These are phyloP conservation scores for Harpalus rufipes DNA, from an alignment of 2,888 invertebrate genomes.

Conservation along the genomic window DNA sequence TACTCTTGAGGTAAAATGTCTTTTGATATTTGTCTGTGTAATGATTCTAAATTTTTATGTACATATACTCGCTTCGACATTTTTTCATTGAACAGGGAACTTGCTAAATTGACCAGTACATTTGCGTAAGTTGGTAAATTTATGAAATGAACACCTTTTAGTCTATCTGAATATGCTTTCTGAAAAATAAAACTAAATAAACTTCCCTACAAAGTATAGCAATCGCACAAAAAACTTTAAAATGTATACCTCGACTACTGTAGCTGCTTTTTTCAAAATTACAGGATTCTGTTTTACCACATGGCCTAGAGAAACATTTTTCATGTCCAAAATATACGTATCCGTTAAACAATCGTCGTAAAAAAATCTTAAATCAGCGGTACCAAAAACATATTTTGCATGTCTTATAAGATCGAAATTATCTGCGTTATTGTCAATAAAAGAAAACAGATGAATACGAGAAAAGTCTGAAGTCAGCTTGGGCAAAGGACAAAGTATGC, in stretches of 20 bases:
- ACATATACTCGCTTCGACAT: constrained; percentile 41
- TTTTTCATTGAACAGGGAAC: constrained; percentile 50
- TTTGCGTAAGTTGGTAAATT: constrained; percentile 50
- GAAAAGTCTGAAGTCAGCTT: constrained; percentile 52
- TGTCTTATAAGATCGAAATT: constrained; percentile 35
- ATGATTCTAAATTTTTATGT: constrained; percentile 46
- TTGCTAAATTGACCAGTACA: constrained; percentile 50
- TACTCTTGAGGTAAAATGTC: constrained; percentile 61
- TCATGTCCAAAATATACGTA: constrained; percentile 32
- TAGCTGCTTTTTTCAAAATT: constrained; percentile 18
- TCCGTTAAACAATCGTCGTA: constrained; percentile 40
- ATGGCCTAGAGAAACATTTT: constrained; percentile 47
- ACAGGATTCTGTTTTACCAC: constrained; percentile 53
- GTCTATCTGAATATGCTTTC: constrained; percentile 60
- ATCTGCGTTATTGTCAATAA: constrained; percentile 24
- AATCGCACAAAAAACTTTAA: not conserved
- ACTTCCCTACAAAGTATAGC: too few relatives aligned
- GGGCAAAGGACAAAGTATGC: constrained; percentile 24
- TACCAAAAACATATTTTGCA: constrained; percentile 37
- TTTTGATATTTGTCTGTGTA: constrained; percentile 55
- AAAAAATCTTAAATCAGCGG: constrained; percentile 48
- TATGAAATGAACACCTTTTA: constrained; percentile 60
- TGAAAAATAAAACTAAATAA: too few relatives aligned
- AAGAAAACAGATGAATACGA: constrained; percentile 34
- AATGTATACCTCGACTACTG: constrained; percentile 44